These are phyloP conservation scores for Bombus difficillimus DNA, from an alignment of 1,140 invertebrate species.

Conservation along the genomic window DNA sequence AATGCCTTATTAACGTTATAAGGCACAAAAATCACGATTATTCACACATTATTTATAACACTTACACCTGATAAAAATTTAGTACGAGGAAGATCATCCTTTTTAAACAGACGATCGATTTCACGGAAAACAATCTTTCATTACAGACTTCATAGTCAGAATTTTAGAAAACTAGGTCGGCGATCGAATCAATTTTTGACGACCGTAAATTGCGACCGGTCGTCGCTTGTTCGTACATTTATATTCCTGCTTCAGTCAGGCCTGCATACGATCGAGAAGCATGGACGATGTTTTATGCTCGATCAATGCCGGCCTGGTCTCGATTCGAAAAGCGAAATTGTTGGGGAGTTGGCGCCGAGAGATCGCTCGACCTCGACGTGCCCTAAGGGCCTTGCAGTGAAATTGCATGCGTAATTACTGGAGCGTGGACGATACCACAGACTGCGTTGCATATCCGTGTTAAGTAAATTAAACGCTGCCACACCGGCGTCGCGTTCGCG, in stretches of 20 bases:
- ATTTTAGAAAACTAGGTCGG: background rate
- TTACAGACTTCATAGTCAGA: too few relatives aligned
- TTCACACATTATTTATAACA: too few relatives aligned
- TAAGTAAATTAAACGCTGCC: constrained; percentile 61
- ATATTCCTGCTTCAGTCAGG: background rate
- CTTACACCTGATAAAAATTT: too few relatives aligned
- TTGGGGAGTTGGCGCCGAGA: constrained; percentile 39
- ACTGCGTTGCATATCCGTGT: constrained; percentile 36
- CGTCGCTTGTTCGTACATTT: background rate
- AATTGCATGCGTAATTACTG: constrained; percentile 62
- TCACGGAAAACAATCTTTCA: background rate
- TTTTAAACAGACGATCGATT: background rate
- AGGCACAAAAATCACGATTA: background rate
- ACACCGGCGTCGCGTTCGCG: constrained; percentile 1
- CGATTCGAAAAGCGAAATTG: constrained; percentile 58
- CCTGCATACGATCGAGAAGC: background rate
- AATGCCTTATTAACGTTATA: background rate
- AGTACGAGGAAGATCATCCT: too few relatives aligned
- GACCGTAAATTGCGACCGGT: background rate
- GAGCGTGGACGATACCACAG: constrained; percentile 45
- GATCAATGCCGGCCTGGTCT: constrained; percentile 46
- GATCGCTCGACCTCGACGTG: constrained; percentile 59
- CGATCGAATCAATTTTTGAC: constrained; percentile 15
- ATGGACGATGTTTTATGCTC: constrained; percentile 38
- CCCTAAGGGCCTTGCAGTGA: constrained; percentile 55